These are phyloP conservation scores for Vanessa cardui DNA, from an alignment of 2,888 invertebrate species.

Conservation along the genomic window DNA sequence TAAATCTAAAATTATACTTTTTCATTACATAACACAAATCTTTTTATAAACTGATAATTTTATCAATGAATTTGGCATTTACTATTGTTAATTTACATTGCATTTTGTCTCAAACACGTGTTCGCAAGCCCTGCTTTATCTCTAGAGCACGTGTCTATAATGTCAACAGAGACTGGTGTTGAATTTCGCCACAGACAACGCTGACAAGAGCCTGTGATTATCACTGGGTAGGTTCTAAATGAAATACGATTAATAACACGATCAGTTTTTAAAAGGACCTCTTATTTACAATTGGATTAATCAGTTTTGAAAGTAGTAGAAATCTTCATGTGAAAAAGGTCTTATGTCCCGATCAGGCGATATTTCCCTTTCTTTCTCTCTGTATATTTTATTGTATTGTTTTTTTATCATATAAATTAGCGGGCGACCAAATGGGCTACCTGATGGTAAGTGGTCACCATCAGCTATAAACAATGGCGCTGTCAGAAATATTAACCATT, in stretches of 20 bases:
- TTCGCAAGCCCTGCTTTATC: constrained; percentile 47
- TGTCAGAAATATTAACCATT: too few relatives aligned
- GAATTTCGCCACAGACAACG: constrained; percentile 51
- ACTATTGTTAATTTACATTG: constrained; percentile 31
- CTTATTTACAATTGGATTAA: too few relatives aligned
- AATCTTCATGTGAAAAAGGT: too few relatives aligned
- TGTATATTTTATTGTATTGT: too few relatives aligned
- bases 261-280: background rate
- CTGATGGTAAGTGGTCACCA: too few relatives aligned
- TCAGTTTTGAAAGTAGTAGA: too few relatives aligned
- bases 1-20: too few relatives aligned
- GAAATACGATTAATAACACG: constrained; percentile 10
- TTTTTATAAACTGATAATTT: background rate
- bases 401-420: too few relatives aligned
- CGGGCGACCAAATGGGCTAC: too few relatives aligned
- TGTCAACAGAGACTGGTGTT: constrained; percentile 57
- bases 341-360: too few relatives aligned
- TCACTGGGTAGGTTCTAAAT: background rate
- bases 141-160: constrained; percentile 62
- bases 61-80: constrained; percentile 10
- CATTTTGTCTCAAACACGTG: constrained; percentile 28
- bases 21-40: background rate
- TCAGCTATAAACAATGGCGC: too few relatives aligned
- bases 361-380: too few relatives aligned
- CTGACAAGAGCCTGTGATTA: constrained; percentile 25